Evolutionary conservation across 2,113 vertebrate species (phyloP), one percentile per base, ranked within the genome.

Genomic region (Galeopterus variegatus): DNA sequence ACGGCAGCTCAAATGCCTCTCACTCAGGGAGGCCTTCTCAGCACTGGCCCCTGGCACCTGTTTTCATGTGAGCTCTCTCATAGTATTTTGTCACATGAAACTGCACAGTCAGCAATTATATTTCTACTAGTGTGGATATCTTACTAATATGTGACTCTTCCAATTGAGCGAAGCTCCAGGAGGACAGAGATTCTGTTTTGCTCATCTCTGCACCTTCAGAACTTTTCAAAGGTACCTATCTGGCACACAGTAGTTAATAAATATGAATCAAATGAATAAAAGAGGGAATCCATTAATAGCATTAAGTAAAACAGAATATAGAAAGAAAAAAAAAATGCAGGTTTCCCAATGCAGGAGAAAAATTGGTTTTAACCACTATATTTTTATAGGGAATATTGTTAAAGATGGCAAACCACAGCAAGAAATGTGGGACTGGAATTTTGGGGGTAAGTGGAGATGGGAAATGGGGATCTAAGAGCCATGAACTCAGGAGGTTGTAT

Each of bases 91-190:
- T 93, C 72, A 56, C 15, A 31, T 56, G 41, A 70, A 72, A 45
- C 50, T 85, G 52, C 67, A 54, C 2, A 69, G 36, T 41, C 67
- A 52, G 4, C 8, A 67, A 73, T 60, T 92, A 52, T 72, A n/a
- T 69, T 86, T 81, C 26, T 77, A 1, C 2, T 58, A 7, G 11
- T n/a, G n/a, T 50, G 17, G 24, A 45, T 70, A 79, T 94, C 64
- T 81, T 72, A 88, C 92, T 50, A 85, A 67, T 31, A 54, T 80
- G 6, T 77, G 41, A 65, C 79, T 79, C 36, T 86, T 70, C 31
- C 31, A n/a, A 60, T 6, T 6, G 3, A 69, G 65, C 12, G 4
- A 72, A 89, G 33, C 24, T 67, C 72, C 9, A 28, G 1, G 6
- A 82, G 23, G 8, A 52, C 18, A 86, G 33, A 93, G 12, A 72